phyloP scores from a whole-genome alignment of 2,797 vertebrate genomes.

The Sebastes wilsoni region DNA sequence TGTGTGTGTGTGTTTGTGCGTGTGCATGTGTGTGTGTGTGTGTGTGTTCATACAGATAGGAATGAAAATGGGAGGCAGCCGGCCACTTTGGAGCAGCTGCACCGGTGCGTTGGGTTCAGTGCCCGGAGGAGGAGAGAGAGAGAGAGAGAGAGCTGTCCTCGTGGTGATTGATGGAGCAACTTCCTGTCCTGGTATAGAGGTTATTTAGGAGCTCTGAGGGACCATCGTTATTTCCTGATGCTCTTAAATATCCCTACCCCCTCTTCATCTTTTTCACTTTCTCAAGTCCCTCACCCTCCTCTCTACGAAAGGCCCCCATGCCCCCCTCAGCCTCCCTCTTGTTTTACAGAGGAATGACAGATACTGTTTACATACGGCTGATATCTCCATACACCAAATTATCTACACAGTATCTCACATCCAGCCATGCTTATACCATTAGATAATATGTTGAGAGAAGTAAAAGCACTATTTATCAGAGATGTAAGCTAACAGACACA shows the following conservation, averaged over 20 bases:
- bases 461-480: slow-evolving; percentile 63
- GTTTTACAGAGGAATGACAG: slow-evolving; percentile 48
- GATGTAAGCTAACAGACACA: slow-evolving; percentile 21
- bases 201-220: slow-evolving; percentile 61
- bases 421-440: slow-evolving; percentile 55
- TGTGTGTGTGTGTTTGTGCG: slow-evolving; percentile 24
- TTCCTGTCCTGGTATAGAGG: slow-evolving; percentile 57
- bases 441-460: slow-evolving; percentile 59
- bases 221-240: slow-evolving; percentile 64
- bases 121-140: slow-evolving; percentile 42
- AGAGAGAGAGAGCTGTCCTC: slow-evolving; percentile 29
- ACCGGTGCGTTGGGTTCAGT: slow-evolving; percentile 22
- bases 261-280: slow-evolving; percentile 23
- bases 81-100: slow-evolving; percentile 61
- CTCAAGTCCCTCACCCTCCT: slow-evolving; percentile 7
- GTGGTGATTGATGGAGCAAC: slow-evolving; percentile 65
- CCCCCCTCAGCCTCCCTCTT: slow-evolving; percentile 2
- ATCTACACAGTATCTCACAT: slow-evolving; percentile 54
- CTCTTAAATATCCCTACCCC: slow-evolving; percentile 55
- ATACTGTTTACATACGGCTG: slow-evolving; percentile 53
- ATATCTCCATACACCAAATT: slow-evolving; percentile 49
- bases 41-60: slow-evolving; percentile 51
- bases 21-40: not conserved
- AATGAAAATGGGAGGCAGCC: slow-evolving; percentile 70
- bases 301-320: not conserved